Base-by-base conservation (phyloP, 37 sponge, comb jelly and placozoan genomes). In the Aplysina aerophoba region DNA sequence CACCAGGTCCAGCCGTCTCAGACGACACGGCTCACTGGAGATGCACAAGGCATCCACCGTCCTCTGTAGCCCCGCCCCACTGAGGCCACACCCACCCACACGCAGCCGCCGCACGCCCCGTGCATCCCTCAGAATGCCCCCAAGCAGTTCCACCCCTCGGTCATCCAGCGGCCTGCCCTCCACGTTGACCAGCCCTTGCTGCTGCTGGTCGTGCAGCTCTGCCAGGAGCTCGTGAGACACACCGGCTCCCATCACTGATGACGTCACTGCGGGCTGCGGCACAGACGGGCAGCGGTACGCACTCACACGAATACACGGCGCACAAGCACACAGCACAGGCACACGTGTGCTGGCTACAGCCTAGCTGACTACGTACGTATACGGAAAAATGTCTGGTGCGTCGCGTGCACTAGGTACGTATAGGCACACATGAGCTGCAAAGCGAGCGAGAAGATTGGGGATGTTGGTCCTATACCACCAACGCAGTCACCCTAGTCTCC, bases 1-100 rank as follows among this genome's bases (percentile, higher is more conserved):
- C n/a, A 89, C 90, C 86, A 89, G 28, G 27, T 89, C 90, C 35
- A 89, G 85, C 34, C 74, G 85, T 50, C 79, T 31, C 1, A 89
- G 81, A 34, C 44, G 61, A 28, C 44, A 59, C 0, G 86, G 81
- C 19, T 54, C 82, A 15, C 20, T 24, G 36, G 84, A 27, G 17
- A 64, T 73, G 39, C 83, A 74, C 41, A 90, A 68, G 15, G 87
- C 56, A 19, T 39, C 72, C 22, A 34, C 55, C 39, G 86, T 31
- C 15, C 59, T 30, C 57, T 79, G 83, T 53, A 90, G 59, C 4
- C 89, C 89, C 17, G 36, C 16, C 30, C 66, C 35, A 28, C 40
- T 73, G 33, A 92, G 25, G 0, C 55, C 83, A 35, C 92, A 88
- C 44, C 62, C 83, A 13, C 92, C 92, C 56, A 92, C 71, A 15